These are phyloP conservation scores for Poeciliopsis turrubarensis DNA, from an alignment of 2,113 vertebrate species.

Conservation along the genomic window DNA sequence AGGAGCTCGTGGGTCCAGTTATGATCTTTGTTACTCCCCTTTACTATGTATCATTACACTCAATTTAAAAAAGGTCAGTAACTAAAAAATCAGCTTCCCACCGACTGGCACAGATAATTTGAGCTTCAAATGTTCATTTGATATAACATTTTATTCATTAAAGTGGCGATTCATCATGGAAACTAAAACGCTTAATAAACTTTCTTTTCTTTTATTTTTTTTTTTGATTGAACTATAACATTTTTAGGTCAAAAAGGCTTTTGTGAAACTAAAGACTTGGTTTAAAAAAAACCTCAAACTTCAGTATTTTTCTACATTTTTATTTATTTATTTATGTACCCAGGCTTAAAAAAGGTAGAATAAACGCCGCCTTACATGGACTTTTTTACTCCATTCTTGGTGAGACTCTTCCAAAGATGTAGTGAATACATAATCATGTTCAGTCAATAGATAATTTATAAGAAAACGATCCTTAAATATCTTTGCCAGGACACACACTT, in stretches of 20 bases:
- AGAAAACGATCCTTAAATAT: not conserved
- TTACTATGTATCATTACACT: not conserved
- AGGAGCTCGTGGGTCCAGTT: not conserved
- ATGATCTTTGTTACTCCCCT: not conserved
- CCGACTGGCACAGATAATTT: not conserved
- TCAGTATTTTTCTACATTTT: not conserved
- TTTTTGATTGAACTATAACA: too few species aligned
- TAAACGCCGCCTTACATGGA: not conserved
- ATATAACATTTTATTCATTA: too few species aligned
- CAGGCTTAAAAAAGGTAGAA: not conserved
- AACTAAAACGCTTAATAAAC: not conserved
- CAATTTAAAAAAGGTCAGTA: not conserved
- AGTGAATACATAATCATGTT: not conserved
- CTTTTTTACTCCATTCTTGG: not conserved
- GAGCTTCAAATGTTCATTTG: not conserved
- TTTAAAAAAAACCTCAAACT: not conserved
- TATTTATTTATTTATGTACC: not conserved
- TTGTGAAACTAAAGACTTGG: not conserved
- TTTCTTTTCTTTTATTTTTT: too few species aligned
- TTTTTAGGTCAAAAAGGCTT: not conserved
- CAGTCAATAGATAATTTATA: not conserved
- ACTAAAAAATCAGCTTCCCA: not conserved
- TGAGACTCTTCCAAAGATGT: not conserved
- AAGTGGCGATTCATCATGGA: not conserved
- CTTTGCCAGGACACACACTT: not conserved